phyloP scores from a whole-genome alignment of 2,797 vertebrate genomes.

The Phyllotis vaccarum region DNA sequence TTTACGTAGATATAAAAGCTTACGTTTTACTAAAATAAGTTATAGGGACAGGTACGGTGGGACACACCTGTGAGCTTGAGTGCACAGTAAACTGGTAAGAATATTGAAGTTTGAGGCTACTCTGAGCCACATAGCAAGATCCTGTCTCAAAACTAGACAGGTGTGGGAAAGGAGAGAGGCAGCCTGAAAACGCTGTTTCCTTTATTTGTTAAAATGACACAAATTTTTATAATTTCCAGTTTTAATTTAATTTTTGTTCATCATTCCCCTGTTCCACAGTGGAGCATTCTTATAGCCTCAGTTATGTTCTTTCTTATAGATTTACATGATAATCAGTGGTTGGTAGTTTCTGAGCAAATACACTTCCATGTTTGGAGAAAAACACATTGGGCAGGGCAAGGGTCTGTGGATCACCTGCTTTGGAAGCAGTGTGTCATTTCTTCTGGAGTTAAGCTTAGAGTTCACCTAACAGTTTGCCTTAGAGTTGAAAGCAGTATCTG shows the following conservation, averaged over 20 bases:
- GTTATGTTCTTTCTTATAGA: neutral
- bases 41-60: neutral
- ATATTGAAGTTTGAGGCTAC: neutral
- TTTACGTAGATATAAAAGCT: neutral
- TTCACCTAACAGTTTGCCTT: neutral
- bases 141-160: neutral
- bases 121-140: neutral
- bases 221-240: neutral
- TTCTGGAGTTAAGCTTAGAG: neutral
- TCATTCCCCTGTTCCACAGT: neutral
- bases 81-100: neutral
- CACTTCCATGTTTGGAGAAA: neutral
- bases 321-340: neutral
- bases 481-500: neutral
- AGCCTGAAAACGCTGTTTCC: too few species aligned
- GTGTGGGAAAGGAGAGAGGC: neutral
- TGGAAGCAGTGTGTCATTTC: neutral
- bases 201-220: conserved; percentile 40
- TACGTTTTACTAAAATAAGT: neutral
- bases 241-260: neutral
- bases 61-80: neutral
- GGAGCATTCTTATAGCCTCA: neutral
- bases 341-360: neutral
- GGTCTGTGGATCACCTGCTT: neutral
- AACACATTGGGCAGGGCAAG: neutral